phyloP scores from a whole-genome alignment of 2,113 vertebrate species.

The Carassius auratus region DNA sequence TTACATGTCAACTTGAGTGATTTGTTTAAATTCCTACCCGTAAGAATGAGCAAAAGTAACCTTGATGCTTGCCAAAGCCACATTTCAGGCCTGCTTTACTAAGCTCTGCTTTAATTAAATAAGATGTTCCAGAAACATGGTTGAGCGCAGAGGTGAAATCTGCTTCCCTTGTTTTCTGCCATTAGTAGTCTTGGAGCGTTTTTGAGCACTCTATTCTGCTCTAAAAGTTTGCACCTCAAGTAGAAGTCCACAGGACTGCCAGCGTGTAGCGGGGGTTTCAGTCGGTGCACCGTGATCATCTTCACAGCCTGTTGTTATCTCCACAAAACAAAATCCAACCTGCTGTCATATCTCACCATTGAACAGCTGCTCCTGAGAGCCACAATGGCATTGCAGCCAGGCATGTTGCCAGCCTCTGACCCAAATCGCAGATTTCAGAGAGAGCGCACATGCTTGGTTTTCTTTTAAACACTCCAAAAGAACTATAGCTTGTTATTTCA shows the following conservation, averaged over 20 bases:
- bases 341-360: slow-evolving; percentile 48
- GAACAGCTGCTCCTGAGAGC: slow-evolving; percentile 34
- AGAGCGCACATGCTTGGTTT: neutral
- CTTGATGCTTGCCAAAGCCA: neutral
- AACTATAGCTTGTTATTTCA: neutral
- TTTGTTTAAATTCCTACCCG: neutral
- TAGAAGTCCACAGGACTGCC: slow-evolving; percentile 15
- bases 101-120: neutral
- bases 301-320: slow-evolving; percentile 48
- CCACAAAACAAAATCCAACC: slow-evolving; percentile 42
- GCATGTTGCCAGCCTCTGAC: slow-evolving; percentile 15
- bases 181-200: neutral
- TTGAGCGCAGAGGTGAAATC: neutral
- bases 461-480: neutral
- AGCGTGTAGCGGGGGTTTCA: neutral
- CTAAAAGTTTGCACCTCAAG: slow-evolving; percentile 1
- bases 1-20: neutral
- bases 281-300: slow-evolving; percentile 35
- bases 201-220: slow-evolving; percentile 9
- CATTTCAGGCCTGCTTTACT: neutral
- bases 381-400: slow-evolving; percentile 15
- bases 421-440: slow-evolving; percentile 14
- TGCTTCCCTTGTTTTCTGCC: neutral
- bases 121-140: neutral
- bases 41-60: neutral